Evolutionary conservation across 2,888 invertebrate genomes (phyloP).

Genomic region (Conomelus anceps): DNA sequence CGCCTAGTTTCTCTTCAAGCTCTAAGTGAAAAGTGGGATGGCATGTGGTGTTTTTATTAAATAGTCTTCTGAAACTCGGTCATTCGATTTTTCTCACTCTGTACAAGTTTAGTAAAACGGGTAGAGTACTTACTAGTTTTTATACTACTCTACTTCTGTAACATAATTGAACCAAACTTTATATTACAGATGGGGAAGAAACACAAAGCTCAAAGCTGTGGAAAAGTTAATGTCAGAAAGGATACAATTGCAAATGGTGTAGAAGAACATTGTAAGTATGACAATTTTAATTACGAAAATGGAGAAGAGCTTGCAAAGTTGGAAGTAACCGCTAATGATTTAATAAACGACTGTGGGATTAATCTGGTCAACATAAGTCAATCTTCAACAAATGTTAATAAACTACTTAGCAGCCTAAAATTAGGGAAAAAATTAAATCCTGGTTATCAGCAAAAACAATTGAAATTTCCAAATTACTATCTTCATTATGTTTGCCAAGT

Average conservation of each 20-base stretch:
- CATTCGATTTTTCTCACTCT: too few relatives aligned
- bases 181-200: slow-evolving; percentile 20
- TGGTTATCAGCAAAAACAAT: neutral
- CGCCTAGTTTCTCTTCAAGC: too few relatives aligned
- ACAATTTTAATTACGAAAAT: neutral
- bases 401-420: neutral
- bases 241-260: neutral
- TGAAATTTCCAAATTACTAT: slow-evolving; percentile 14
- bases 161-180: neutral
- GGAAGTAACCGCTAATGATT: neutral
- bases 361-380: neutral
- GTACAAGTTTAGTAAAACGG: too few relatives aligned
- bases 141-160: too few relatives aligned
- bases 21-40: too few relatives aligned
- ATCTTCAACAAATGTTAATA: neutral
- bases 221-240: neutral
- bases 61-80: too few relatives aligned
- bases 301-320: neutral
- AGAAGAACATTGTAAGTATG: neutral
- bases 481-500: slow-evolving; percentile 20
- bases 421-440: neutral
- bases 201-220: neutral
- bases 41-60: too few relatives aligned
- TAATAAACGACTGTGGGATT: neutral
- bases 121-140: too few relatives aligned